Conservation (phyloP, 2,888 invertebrate genomes). For the Coleophora deauratella region DNA sequence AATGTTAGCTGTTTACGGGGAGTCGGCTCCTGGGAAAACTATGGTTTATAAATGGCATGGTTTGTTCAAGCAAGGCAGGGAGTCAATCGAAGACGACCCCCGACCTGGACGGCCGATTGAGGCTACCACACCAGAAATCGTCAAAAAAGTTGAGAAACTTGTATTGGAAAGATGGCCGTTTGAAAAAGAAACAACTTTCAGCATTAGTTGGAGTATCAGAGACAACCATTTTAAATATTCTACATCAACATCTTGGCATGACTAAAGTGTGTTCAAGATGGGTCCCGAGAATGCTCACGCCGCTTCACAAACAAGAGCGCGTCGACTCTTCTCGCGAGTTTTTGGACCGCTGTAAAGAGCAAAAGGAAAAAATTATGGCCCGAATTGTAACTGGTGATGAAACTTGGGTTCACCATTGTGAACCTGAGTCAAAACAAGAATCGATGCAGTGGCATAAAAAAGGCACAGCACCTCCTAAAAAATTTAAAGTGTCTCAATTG, state of each 20-base stretch:
- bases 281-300: too few relatives aligned
- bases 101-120: too few relatives aligned
- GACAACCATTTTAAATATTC: background rate
- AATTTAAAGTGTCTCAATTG: slow-evolving; percentile 16
- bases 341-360: background rate
- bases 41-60: background rate
- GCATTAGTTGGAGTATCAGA: background rate
- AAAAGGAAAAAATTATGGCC: background rate
- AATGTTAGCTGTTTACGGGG: slow-evolving; percentile 19
- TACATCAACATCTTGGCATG: too few relatives aligned
- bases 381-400: slow-evolving; percentile 15
- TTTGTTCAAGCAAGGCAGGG: slow-evolving; percentile 14
- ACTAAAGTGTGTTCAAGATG: too few relatives aligned
- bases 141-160: too few relatives aligned
- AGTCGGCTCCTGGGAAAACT: background rate
- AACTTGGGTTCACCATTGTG: slow-evolving; percentile 16
- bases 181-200: background rate
- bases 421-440: slow-evolving; percentile 13
- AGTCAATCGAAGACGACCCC: slow-evolving; percentile 21
- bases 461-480: slow-evolving; percentile 15
- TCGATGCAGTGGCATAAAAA: slow-evolving; percentile 3
- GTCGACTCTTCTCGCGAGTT: background rate
- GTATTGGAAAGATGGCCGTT: too few relatives aligned
- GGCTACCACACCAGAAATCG: too few relatives aligned
- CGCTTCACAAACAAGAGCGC: too few relatives aligned